Evolutionary conservation across 2,113 vertebrate genomes (phyloP).

Genomic region (Colius striatus): DNA sequence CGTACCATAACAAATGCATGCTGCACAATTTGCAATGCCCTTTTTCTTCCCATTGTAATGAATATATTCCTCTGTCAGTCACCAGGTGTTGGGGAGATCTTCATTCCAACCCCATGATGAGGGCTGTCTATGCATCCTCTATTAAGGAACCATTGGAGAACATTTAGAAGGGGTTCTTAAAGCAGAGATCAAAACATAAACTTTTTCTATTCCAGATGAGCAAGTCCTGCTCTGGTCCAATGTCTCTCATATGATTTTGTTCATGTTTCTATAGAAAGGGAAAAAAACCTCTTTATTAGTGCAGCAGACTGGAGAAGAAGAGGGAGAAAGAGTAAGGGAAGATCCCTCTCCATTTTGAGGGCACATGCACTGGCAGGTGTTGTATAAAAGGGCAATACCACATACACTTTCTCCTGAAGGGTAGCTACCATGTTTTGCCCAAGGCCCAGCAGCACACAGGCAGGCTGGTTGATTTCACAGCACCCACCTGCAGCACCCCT

Average conservation of each 20-base stretch:
- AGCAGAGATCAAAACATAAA: not conserved
- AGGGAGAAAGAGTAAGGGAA: accelerated
- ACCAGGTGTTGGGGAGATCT: not conserved
- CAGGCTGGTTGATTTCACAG: not conserved
- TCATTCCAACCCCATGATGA: accelerated
- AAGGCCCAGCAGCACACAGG: accelerated
- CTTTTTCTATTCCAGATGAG: not conserved
- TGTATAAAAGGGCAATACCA: not conserved
- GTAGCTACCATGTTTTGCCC: not conserved
- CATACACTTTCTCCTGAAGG: not conserved
- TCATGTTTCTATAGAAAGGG: not conserved
- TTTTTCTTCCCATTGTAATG: not conserved
- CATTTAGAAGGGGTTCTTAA: not conserved
- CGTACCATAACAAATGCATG: not conserved
- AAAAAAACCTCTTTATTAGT: not conserved
- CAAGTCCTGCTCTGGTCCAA: not conserved
- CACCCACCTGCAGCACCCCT: not conserved
- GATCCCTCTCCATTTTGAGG: not conserved
- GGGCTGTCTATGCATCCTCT: not conserved
- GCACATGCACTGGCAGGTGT: accelerated
- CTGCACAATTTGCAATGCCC: not conserved
- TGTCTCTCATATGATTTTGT: not conserved
- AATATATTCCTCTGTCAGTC: not conserved
- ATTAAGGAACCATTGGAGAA: not conserved
- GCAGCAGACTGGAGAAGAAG: not conserved